phyloP scores from a whole-genome alignment of 2,113 vertebrate species.

The Irena cyanogastra region DNA sequence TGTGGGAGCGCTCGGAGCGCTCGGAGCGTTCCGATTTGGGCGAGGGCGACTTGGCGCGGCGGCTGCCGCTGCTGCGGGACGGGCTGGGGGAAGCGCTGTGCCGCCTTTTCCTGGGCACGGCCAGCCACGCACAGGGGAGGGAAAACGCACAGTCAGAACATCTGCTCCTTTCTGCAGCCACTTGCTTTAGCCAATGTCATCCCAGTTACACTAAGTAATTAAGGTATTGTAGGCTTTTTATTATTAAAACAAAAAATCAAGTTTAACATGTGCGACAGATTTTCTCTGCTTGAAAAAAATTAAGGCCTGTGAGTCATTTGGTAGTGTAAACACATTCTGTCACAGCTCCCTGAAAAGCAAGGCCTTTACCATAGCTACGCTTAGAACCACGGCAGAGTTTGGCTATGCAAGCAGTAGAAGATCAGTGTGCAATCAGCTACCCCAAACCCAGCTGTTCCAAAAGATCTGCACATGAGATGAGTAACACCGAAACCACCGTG shows the following conservation, averaged over 20 bases:
- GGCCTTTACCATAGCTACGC: neutral
- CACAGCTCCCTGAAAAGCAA: neutral
- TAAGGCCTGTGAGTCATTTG: neutral
- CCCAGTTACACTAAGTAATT: neutral
- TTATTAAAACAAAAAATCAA: neutral
- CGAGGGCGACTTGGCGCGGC: slow-evolving; percentile 88
- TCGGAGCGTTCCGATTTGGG: slow-evolving; percentile 91
- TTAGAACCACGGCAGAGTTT: neutral
- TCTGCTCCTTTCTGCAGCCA: accelerated
- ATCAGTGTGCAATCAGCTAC: neutral
- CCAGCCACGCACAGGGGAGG: neutral
- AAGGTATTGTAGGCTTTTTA: neutral
- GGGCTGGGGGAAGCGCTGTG: slow-evolving; percentile 93
- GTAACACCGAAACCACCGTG: neutral
- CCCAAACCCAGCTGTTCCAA: neutral
- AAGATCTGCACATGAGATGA: neutral
- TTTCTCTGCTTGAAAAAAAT: neutral
- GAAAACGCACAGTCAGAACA: neutral
- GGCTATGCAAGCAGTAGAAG: neutral
- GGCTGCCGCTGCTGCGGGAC: slow-evolving; percentile 81
- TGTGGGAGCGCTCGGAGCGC: slow-evolving; percentile 89
- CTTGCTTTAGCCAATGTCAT: neutral
- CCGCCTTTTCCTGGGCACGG: slow-evolving; percentile 77
- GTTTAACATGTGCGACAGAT: neutral
- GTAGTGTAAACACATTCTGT: neutral